phyloP scores from a whole-genome alignment of 1,140 invertebrate species.

The Musca domestica region DNA sequence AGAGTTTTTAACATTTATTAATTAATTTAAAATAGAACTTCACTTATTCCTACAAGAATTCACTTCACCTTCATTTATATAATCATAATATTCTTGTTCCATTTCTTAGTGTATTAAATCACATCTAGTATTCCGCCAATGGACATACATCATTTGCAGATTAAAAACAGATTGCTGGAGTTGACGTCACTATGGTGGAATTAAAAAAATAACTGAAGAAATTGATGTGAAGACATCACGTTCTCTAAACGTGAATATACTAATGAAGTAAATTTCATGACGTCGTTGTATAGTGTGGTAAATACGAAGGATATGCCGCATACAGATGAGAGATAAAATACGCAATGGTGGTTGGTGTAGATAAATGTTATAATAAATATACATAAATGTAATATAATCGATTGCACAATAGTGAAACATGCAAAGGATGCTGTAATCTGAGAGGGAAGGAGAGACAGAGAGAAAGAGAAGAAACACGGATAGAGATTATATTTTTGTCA shows the following conservation, averaged over 20 bases:
- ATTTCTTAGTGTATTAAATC: too few species aligned
- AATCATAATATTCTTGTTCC: too few species aligned
- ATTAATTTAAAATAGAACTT: too few species aligned
- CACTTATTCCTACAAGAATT: too few species aligned
- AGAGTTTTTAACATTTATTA: too few species aligned
- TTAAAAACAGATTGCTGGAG: neutral
- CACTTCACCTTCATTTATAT: too few species aligned
- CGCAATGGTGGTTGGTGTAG: conserved; percentile 11
- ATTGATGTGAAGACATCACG: neutral
- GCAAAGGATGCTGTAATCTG: neutral
- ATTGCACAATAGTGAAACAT: conserved; percentile 7
- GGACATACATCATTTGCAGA: too few species aligned
- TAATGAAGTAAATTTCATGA: neutral
- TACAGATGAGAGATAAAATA: conserved; percentile 9
- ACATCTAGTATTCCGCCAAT: too few species aligned
- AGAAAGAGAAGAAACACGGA: neutral
- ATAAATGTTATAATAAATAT: neutral
- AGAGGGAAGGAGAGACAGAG: neutral
- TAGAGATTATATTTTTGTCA: too few species aligned
- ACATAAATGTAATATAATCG: neutral
- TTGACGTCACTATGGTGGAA: conserved; percentile 15
- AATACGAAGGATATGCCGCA: neutral
- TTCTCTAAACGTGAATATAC: conserved; percentile 4
- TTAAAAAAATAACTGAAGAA: neutral
- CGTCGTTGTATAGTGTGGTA: neutral